Base-by-base conservation (phyloP, 2,113 vertebrate genomes). In the Ursus arctos region DNA sequence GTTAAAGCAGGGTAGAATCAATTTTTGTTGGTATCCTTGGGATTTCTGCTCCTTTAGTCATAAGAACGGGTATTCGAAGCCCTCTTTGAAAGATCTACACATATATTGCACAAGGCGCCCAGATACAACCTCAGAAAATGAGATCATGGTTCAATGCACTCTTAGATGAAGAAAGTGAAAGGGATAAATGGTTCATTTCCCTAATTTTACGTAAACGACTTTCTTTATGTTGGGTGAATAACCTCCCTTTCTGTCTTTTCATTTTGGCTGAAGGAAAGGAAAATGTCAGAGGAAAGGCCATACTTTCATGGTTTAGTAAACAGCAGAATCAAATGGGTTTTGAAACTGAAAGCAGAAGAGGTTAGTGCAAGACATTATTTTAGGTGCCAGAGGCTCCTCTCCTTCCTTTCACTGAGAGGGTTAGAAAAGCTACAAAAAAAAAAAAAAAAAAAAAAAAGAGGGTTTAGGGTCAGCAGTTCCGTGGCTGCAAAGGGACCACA, bases 261-360 rank as follows among this genome's bases (percentile, higher is more conserved):
- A 89, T 84, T 94, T 96, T 94, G 55, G 79, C 80, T 49, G n/a
- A 92, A 97, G 80, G 67, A 69, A 85, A 91, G 74, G 28, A 95
- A 94, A 88, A 83, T 61, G 40, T 71, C 87, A 83, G 36, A 72
- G n/a, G 43, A 76, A 81, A 95, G 76, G 36, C 72, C 59, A 13
- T 19, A 9, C 40, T 72, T 85, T 83, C 47, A 83, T 21, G 81
- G 55, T 43, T 90, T 77, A 92, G 24, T 94, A 88, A 95, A 47
- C 55, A 88, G 63, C 31, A 94, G 79, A 81, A 63, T 91, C 31
- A 76, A 94, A 88, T 9, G 19, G 14, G 19, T 91, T 65, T 93
- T 72, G 74, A 92, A 94, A 95, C 69, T 40, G 76, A 96, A 90
- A 95, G 95, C 83, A 85, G 88, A 84, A 95, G 96, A 81, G 94